Percentiles rank a stretch among this genome's conserved stretches.
phyloP scores from a whole-genome alignment of 2,797 vertebrate genomes.

The Knipowitschia caucasica region DNA sequence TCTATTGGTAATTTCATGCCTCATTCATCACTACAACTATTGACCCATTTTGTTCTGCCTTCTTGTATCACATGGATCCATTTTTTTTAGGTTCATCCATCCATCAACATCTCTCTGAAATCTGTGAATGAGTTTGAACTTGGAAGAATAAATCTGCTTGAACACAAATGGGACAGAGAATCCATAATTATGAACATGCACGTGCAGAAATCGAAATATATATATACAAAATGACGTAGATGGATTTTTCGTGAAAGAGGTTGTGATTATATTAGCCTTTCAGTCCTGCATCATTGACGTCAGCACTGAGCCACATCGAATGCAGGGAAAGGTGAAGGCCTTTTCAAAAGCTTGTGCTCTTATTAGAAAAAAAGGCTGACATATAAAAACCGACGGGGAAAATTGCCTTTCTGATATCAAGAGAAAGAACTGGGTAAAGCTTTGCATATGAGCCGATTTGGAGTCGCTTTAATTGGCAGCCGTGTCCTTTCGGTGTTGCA shows the following conservation, averaged over 20 bases:
- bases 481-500: background rate
- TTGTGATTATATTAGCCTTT: constrained; percentile 63
- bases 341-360: constrained; percentile 23
- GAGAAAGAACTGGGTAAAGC: too few species aligned
- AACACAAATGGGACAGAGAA: background rate
- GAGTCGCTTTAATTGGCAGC: background rate
- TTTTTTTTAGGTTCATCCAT: background rate
- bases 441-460: background rate
- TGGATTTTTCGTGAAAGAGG: constrained; percentile 21
- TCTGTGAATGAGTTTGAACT: too few species aligned
- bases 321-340: constrained; percentile 17
- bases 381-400: background rate
- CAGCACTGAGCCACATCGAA: constrained; percentile 43
- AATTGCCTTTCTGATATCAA: too few species aligned
- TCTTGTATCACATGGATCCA: constrained; percentile 6
- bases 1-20: constrained; percentile 11
- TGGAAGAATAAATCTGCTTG: too few species aligned
- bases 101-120: too few species aligned
- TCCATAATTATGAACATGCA: background rate
- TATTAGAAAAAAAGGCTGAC: background rate
- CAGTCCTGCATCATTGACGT: constrained; percentile 59
- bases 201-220: background rate
- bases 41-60: constrained; percentile 13
- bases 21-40: background rate
- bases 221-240: constrained; percentile 12